Evolutionary conservation across 2,113 vertebrate genomes (phyloP), one percentile per base, ranked within the genome.

Genomic region (Geococcyx californianus): DNA sequence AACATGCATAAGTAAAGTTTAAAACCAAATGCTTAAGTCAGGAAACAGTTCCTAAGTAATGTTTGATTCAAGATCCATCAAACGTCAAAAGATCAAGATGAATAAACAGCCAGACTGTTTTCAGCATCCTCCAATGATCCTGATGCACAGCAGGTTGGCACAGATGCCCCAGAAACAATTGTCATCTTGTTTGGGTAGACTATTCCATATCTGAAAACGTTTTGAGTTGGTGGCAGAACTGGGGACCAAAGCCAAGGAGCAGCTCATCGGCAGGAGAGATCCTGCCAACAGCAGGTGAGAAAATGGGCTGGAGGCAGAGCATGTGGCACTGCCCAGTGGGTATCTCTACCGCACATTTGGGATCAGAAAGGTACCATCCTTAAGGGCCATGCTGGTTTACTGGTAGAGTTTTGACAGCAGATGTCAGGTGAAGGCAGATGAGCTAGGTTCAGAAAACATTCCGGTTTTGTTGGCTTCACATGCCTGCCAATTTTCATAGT

Each of bases 111-210:
- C 79, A 74, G 72, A 11, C 83, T 89, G 83, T 92, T 67, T 76
- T 11, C 72, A 81, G 75, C 83, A 78, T 40, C 52, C 72, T 92
- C 76, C 55, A 62, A 72, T 69, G 64, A 62, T 72, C 86, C 76
- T 81, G 72, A 84, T 33, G 56, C 90, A 90, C 79, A 92, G 83
- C 52, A 84, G 51, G 64, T 44, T 96, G 86, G 83, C 93, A 77
- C 34, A 67, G 55, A 67, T 23, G 33, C 68, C 92, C 86, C 94
- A 94, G 64, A 93, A 78, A 72, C 20, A 79, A 40, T 72, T 78
- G 62, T 87, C 75, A 38, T 84, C 55, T 81, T 66, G 55, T 64
- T 86, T 64, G 75, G 86, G 38, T 3, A 63, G 63, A 67, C 64
- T 28, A 3, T 34, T 29, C 86, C 72, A 80, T 68, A 78, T 80